Base-by-base conservation (phyloP, 2,113 vertebrate species). In the Cygnus atratus region DNA sequence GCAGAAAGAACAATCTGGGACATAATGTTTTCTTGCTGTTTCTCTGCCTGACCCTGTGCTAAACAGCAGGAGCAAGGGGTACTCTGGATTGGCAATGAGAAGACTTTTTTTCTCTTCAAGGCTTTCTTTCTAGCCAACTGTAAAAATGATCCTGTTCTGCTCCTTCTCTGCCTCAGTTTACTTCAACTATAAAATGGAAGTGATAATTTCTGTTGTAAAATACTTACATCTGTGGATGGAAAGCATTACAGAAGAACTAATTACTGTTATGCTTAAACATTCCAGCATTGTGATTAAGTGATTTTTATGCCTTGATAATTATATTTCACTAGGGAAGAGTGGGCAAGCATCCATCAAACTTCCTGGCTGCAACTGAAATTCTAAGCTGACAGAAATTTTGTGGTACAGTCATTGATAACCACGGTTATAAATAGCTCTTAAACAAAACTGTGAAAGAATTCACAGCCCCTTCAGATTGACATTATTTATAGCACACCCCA, bases 401-500 rank as follows among this genome's bases (percentile, higher is more conserved):
- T 93, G 93, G 93, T 97, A 91, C 86, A 97, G 95, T 95, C 97
- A 98, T 98, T 98, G 98, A 97, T 97, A 98, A 95, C 93, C 71
- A 77, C 92, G 93, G 95, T 97, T 98, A 97, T 97, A 97, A 98
- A 97, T 92, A 97, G 97, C 96, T 96, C 93, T 97, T 93, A 95
- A 97, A 96, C 93, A 97, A 98, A 97, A 93, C 93, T 97, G 96
- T 97, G 95, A 97, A 98, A 98, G 97, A 97, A 97, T 97, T 97
- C 95, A 88, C 91, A 95, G 96, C 96, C 97, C 96, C 96, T 97
- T 97, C 96, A 96, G 95, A 97, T 44, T 94, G 95, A 97, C 92
- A 82, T 97, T 93, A 96, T 93, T 97, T 97, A 97, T 96, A 98
- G 97, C 80, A 59, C 7, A 29, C 31, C 90, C 92, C 92, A 97